A percentile compares a stretch with the other conserved stretches of the same genome.
Evolutionary conservation across 2,797 vertebrate species (phyloP).

Genomic region (Semaprochilodus insignis): DNA sequence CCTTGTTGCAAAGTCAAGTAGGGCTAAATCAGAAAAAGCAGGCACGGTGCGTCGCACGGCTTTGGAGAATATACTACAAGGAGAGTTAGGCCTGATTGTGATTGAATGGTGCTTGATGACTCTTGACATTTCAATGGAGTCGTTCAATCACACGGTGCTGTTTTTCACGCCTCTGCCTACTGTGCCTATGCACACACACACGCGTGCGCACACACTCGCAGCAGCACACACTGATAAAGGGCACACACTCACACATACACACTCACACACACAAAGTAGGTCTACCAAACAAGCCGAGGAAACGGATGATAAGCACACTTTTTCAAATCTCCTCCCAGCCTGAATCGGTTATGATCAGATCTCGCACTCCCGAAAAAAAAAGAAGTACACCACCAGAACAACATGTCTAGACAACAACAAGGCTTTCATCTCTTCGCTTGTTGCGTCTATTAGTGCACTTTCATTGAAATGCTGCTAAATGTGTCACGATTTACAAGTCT

Average conservation of each 20-base stretch:
- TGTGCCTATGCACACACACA: constrained; percentile 40
- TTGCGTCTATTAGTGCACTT: constrained; percentile 39
- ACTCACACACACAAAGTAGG: not conserved
- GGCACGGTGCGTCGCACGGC: constrained; percentile 60
- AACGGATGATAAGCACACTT: constrained; percentile 9
- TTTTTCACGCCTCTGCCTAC: constrained; percentile 51
- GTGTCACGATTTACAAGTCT: constrained; percentile 44
- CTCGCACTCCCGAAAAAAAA: not conserved
- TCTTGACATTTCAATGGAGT: constrained; percentile 65
- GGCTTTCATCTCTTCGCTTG: constrained; percentile 36
- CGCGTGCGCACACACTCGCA: constrained; percentile 26
- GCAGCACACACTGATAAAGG: constrained; percentile 13
- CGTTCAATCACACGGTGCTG: constrained; percentile 60
- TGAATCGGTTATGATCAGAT: constrained; percentile 16
- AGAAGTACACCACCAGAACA: constrained; percentile 28
- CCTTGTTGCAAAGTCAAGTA: constrained; percentile 53
- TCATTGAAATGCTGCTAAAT: constrained; percentile 49
- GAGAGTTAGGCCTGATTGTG: constrained; percentile 66
- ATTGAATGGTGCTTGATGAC: constrained; percentile 73
- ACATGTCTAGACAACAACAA: constrained; percentile 27
- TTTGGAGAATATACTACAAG: constrained; percentile 53
- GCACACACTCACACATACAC: constrained; percentile 12
- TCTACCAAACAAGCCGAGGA: constrained; percentile 26
- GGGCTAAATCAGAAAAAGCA: constrained; percentile 70
- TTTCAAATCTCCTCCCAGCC: constrained; percentile 12